Base-by-base conservation (phyloP, 92 coral and sea anemone species). In the Phenganax stokvisi region DNA sequence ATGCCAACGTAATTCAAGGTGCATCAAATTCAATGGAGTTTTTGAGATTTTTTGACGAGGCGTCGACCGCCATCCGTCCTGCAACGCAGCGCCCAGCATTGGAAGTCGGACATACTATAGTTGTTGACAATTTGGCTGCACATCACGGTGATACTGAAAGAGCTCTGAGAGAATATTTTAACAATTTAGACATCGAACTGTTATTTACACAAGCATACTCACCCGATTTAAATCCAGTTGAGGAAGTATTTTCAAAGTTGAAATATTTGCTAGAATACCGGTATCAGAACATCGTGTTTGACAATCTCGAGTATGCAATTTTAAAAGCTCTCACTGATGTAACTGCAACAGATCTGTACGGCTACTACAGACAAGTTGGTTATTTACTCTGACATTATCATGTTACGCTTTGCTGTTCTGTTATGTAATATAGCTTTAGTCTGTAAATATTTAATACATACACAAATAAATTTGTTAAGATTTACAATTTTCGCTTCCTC, bases 91-190 rank as follows among this genome's bases (percentile, higher is more conserved):
- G 90, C 44, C 87, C 87, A 79, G 83, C 83, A 52, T 28, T 86
- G 30, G 87, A 83, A 71, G 91, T 89, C 54, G 87, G 87, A n/a
- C 85, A 83, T 76, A 83, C 73, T 85, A 71, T 87, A 51, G 89
- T 85, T 74, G 86, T 87, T 5, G 89, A 87, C 79, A 87, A 89
- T 74, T 81, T 80, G 20, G 89, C 92, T 69, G 81, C 85, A 7
- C 90, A 87, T 80, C 93, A 87, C 67, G 89, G 90, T 65, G 81
- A 89, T 79, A 89, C 86, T 57, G 90, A 87, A 68, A 37, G 15
- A 25, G 89, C 89, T 6, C 79, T 87, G 63, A 53, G 86, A 82
- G 66, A 84, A 73, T 87, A 75, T 78, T 82, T 87, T 54, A 54
- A 85, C 70, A 83, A 85, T 63, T 29, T 85, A 52, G 85, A 85